phyloP scores from a whole-genome alignment of 2,797 vertebrate genomes.

The Vespertilio murinus region DNA sequence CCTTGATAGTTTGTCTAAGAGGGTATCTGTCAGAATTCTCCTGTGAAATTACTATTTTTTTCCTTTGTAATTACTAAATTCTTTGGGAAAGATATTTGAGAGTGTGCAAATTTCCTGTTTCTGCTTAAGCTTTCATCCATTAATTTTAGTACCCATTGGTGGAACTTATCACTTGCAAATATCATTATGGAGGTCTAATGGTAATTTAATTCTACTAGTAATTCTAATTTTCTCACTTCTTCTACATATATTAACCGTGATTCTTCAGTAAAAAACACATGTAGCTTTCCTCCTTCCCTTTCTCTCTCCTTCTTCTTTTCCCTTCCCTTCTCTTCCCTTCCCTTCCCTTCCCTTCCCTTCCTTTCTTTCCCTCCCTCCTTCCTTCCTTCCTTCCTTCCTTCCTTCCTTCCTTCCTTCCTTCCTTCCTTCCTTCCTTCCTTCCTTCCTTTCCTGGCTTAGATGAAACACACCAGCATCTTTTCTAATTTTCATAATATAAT shows the following conservation, averaged over 20 bases:
- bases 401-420: not conserved
- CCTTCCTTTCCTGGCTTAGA: not conserved
- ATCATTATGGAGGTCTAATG: not conserved
- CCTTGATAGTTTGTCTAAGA: not conserved
- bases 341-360: too few species aligned
- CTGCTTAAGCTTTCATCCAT: not conserved
- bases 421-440: not conserved
- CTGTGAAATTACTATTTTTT: not conserved
- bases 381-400: not conserved
- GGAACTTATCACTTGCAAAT: not conserved
- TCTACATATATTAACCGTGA: not conserved
- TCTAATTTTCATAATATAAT: not conserved
- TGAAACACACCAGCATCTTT: not conserved
- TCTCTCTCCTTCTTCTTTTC: too few species aligned
- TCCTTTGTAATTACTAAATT: not conserved
- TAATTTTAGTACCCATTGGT: not conserved
- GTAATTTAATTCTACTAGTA: not conserved
- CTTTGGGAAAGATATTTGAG: not conserved
- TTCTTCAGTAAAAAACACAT: not conserved
- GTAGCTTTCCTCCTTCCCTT: too few species aligned
- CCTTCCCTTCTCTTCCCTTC: not conserved
- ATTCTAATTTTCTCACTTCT: not conserved
- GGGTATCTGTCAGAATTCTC: not conserved
- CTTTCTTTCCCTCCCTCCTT: fast-evolving
- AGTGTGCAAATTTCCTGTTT: not conserved